phyloP scores from a whole-genome alignment of 2,888 invertebrate species.

The Plebejus anna region DNA sequence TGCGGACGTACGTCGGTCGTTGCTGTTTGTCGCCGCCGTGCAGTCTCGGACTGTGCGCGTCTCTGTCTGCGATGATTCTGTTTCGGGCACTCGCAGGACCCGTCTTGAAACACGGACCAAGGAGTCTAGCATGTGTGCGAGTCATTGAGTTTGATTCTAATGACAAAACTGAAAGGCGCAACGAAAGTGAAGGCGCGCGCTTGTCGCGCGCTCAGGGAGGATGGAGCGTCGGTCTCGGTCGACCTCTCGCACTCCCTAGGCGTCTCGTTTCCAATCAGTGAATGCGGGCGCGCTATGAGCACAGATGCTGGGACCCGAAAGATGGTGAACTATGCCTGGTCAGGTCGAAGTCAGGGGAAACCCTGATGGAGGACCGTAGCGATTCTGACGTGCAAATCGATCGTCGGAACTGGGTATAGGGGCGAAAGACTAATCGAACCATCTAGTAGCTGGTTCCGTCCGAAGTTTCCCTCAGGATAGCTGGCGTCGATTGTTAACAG shows the following conservation, averaged over 20 bases:
- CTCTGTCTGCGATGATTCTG: conserved; percentile 60
- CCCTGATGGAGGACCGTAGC: conserved; percentile 86
- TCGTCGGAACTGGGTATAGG: conserved; percentile 87
- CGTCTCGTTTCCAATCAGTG: conserved; percentile 37
- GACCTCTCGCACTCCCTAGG: conserved; percentile 22
- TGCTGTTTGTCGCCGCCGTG: conserved; percentile 45
- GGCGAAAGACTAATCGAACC: conserved; percentile 86
- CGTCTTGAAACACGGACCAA: conserved; percentile 81
- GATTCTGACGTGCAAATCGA: conserved; percentile 83
- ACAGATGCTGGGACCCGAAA: conserved; percentile 84
- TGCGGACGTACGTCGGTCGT: conserved; percentile 46
- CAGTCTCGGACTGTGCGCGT: conserved; percentile 52
- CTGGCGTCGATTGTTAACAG: conserved; percentile 80
- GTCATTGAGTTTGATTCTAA: conserved; percentile 82
- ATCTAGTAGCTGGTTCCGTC: conserved; percentile 89
- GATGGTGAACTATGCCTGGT: conserved; percentile 87
- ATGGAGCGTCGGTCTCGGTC: conserved; percentile 48
- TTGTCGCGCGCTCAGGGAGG: conserved; percentile 59
- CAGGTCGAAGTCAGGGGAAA: conserved; percentile 85
- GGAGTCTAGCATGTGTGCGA: conserved; percentile 81
- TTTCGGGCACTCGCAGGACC: conserved; percentile 80
- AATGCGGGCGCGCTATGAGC: conserved; percentile 80
- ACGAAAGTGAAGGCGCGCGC: conserved; percentile 80
- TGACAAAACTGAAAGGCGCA: conserved; percentile 80
- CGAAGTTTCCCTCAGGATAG: conserved; percentile 89